These are phyloP conservation scores for Papilio glaucus DNA, from an alignment of 1,140 invertebrate species.

Conservation along the genomic window DNA sequence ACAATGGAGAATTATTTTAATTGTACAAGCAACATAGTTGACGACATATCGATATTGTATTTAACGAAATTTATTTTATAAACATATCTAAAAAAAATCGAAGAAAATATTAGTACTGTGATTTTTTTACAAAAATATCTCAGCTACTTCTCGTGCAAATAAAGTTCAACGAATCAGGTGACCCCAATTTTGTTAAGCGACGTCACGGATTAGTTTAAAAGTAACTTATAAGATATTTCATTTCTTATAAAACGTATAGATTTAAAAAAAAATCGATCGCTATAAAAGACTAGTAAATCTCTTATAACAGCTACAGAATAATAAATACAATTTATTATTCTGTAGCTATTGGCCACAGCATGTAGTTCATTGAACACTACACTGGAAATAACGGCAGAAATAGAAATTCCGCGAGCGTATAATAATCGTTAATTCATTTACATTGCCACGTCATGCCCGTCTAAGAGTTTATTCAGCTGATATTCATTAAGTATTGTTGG, in stretches of 20 bases:
- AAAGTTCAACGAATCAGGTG: background rate
- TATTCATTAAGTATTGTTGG: background rate
- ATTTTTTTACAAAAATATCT: too few species aligned
- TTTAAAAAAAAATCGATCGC: background rate
- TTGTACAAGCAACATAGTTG: background rate
- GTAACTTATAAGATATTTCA: background rate
- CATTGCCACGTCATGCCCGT: constrained; percentile 8
- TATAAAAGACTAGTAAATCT: background rate
- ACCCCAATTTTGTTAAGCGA: background rate
- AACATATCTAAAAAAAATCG: too few species aligned
- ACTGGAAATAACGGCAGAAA: constrained; percentile 15
- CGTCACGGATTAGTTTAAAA: background rate
- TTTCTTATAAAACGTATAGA: background rate
- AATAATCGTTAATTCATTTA: constrained; percentile 14
- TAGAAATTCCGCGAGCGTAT: constrained; percentile 19
- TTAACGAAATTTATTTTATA: background rate
- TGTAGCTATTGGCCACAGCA: background rate
- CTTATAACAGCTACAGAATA: too few species aligned
- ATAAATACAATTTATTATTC: background rate
- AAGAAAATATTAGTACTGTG: too few species aligned
- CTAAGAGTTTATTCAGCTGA: background rate
- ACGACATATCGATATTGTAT: background rate
- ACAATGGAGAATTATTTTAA: background rate
- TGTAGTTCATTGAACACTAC: constrained; percentile 28
- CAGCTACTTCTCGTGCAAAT: background rate